Percentiles rank a stretch among this genome's conserved stretches.
phyloP scores from a whole-genome alignment of 2,113 vertebrate genomes.

The Stomatorhinus ivindoensis region DNA sequence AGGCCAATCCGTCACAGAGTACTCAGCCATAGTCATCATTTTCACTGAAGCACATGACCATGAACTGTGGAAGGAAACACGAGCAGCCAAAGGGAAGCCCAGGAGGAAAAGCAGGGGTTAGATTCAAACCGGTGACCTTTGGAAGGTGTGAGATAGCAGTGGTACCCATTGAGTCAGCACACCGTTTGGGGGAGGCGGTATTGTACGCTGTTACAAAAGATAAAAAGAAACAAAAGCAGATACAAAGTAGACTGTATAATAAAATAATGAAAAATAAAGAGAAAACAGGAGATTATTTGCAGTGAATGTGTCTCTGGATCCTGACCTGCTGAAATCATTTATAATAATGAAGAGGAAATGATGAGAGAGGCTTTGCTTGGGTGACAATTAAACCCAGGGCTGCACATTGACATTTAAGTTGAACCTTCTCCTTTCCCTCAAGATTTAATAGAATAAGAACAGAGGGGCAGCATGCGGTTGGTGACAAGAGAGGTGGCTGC shows the following conservation, averaged over 20 bases:
- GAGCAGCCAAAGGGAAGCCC: background rate
- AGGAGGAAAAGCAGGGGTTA: background rate
- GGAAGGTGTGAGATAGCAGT: background rate
- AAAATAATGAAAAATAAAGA: background rate
- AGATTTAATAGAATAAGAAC: slow-evolving; percentile 31
- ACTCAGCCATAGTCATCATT: background rate
- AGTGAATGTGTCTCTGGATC: background rate
- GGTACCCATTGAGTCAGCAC: background rate
- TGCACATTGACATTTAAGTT: slow-evolving; percentile 5
- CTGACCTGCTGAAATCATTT: background rate
- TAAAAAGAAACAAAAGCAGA: background rate
- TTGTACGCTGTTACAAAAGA: background rate
- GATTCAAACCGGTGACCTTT: background rate
- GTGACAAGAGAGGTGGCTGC: slow-evolving; percentile 44
- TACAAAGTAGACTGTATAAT: background rate
- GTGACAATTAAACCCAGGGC: slow-evolving; percentile 11
- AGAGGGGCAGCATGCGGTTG: slow-evolving; percentile 43
- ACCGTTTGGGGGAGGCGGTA: background rate
- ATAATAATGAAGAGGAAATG: background rate
- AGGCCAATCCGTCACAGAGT: background rate
- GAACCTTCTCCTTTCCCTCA: background rate
- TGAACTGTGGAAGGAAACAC: background rate
- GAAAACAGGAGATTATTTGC: background rate
- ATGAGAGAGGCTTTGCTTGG: background rate
- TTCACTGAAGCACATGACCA: background rate